phyloP scores from a whole-genome alignment of 2,113 vertebrate genomes.

The Pseudopipra pipra region DNA sequence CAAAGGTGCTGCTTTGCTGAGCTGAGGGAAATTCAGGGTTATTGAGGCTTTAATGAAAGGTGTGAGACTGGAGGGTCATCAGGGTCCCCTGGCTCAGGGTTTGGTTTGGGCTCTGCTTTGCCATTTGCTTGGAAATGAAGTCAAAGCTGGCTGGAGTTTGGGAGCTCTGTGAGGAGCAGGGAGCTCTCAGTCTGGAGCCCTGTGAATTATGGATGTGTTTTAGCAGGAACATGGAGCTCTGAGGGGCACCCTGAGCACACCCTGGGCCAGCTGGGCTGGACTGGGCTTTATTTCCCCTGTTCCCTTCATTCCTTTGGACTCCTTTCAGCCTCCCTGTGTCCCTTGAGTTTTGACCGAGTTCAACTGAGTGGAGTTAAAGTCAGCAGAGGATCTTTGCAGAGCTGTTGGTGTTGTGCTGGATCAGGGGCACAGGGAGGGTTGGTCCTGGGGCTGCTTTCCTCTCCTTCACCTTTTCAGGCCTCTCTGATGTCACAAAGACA shows the following conservation, averaged over 20 bases:
- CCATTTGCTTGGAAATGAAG: not conserved
- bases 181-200: not conserved
- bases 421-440: not conserved
- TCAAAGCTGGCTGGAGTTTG: not conserved
- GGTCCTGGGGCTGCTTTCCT: not conserved
- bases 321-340: not conserved
- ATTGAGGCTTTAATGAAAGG: not conserved
- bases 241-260: not conserved
- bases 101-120: not conserved
- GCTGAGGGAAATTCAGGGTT: not conserved
- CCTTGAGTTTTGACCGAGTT: not conserved
- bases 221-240: not conserved
- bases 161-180: not conserved
- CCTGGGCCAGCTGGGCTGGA: not conserved
- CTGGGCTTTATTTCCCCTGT: not conserved
- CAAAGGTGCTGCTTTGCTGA: not conserved
- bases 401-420: not conserved
- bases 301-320: not conserved
- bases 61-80: not conserved
- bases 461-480: not conserved
- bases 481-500: accelerated
- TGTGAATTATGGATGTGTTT: conserved; percentile 11
- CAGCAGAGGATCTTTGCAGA: not conserved
- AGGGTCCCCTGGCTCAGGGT: not conserved
- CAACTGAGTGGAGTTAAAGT: not conserved